A percentile compares a stretch with the other conserved stretches of the same genome.
Conservation (phyloP, 2,113 vertebrate genomes). For the Nycticryphes semicollaris region DNA sequence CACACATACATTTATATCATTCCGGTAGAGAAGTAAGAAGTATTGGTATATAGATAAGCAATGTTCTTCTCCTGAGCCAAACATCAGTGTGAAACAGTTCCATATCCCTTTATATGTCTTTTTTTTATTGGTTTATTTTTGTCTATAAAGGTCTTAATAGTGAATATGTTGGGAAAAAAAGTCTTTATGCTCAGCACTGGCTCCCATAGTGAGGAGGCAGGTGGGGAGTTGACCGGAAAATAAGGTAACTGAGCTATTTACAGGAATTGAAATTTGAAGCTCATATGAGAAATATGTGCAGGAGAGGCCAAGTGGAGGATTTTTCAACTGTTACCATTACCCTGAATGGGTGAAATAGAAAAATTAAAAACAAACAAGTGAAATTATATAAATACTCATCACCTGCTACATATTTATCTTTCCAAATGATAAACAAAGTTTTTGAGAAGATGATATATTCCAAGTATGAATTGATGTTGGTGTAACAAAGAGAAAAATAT, state of each 20-base stretch:
- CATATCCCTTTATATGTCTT: rapidly evolving
- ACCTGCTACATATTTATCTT: neutral
- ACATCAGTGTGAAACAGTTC: neutral
- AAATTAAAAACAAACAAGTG: neutral
- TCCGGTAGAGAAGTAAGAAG: neutral
- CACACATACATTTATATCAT: neutral
- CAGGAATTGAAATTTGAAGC: slow-evolving; percentile 29
- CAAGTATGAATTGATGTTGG: neutral
- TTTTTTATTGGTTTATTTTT: neutral
- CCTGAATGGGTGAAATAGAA: neutral
- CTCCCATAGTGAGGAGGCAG: neutral
- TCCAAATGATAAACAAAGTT: neutral
- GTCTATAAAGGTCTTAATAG: neutral
- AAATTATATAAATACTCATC: neutral
- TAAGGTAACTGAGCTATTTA: neutral
- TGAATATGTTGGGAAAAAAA: neutral
- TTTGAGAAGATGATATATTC: neutral
- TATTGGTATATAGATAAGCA: rapidly evolving
- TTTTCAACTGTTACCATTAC: neutral
- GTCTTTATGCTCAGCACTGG: neutral
- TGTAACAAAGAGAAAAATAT: neutral
- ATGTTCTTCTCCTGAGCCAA: neutral
- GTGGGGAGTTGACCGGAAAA: neutral
- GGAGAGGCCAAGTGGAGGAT: neutral
- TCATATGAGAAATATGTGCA: neutral